These are phyloP conservation scores for Ifrita kowaldi DNA, from an alignment of 2,113 vertebrate species.

Conservation along the genomic window DNA sequence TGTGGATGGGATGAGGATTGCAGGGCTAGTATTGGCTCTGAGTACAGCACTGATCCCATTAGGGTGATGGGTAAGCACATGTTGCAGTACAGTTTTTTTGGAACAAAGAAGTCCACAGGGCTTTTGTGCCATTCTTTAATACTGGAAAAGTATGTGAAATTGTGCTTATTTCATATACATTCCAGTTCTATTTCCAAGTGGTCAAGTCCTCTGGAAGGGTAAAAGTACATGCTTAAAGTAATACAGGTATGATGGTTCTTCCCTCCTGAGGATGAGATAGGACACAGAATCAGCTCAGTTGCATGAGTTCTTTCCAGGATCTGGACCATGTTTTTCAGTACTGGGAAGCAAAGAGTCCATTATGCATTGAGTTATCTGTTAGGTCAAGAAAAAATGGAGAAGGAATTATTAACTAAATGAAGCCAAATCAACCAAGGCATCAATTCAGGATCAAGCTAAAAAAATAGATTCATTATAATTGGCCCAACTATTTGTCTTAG, in stretches of 20 bases:
- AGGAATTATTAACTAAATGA: neutral
- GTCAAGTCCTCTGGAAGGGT: neutral
- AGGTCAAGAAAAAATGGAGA: rapidly evolving
- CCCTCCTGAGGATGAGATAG: neutral
- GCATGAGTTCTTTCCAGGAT: neutral
- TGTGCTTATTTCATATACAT: neutral
- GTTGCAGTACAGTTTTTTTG: rapidly evolving
- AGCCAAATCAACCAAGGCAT: neutral
- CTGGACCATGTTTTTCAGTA: neutral
- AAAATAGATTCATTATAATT: neutral
- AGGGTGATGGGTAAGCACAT: neutral
- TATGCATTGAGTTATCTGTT: neutral
- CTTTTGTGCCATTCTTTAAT: neutral
- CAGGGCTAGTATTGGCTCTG: neutral
- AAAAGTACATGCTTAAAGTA: neutral
- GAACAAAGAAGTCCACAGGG: neutral
- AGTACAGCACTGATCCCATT: neutral
- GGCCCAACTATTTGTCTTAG: neutral
- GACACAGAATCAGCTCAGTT: neutral
- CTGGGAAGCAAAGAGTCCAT: neutral
- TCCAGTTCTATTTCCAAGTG: neutral
- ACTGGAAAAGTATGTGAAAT: neutral
- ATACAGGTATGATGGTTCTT: neutral
- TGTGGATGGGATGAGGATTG: neutral
- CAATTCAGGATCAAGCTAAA: neutral